Evolutionary conservation across 2,888 invertebrate species (phyloP).

Genomic region (Gortyna flavago): DNA sequence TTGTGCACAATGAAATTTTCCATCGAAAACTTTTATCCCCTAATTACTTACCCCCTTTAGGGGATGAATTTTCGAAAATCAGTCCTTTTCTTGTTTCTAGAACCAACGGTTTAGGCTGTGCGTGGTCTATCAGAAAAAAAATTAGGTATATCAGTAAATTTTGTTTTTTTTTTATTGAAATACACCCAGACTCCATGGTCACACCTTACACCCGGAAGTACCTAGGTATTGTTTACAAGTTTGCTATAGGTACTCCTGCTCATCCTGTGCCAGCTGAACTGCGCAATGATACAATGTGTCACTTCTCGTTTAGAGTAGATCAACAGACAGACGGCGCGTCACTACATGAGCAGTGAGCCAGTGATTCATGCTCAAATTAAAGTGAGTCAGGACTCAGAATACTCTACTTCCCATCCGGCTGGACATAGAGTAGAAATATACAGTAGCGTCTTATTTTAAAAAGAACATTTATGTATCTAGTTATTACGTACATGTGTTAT

Average conservation of each 20-base stretch:
- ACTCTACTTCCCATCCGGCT: background rate
- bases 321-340: slow-evolving; percentile 16
- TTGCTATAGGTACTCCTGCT: background rate
- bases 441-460: background rate
- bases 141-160: too few relatives aligned
- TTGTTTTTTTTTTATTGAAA: too few relatives aligned
- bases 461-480: too few relatives aligned
- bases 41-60: too few relatives aligned
- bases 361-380: slow-evolving; percentile 38
- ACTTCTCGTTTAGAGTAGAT: slow-evolving; percentile 7
- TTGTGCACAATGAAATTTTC: too few relatives aligned
- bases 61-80: too few relatives aligned
- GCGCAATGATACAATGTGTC: slow-evolving; percentile 23
- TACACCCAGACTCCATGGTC: background rate
- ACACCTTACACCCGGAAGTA: background rate
- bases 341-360: background rate
- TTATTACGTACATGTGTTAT: too few relatives aligned
- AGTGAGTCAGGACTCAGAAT: slow-evolving; percentile 46
- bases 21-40: too few relatives aligned
- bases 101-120: too few relatives aligned
- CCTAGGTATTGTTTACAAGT: background rate
- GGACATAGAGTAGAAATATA: slow-evolving; percentile 34
- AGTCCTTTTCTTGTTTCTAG: too few relatives aligned
- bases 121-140: too few relatives aligned
- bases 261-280: background rate